Evolutionary conservation across 2,113 vertebrate genomes (phyloP).

Genomic region (Phaetusa simplex): DNA sequence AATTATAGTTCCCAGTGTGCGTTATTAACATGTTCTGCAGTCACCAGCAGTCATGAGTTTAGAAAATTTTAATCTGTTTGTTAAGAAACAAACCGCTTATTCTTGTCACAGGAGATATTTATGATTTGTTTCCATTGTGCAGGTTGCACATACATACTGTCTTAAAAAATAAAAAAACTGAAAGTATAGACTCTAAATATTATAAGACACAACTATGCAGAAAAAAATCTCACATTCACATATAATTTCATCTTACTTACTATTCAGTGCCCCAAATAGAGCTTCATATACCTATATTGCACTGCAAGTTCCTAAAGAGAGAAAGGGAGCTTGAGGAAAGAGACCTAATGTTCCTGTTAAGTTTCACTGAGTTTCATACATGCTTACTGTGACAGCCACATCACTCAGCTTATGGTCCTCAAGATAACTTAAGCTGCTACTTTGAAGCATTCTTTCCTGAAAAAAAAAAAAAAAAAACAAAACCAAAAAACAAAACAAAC

Average conservation of each 20-base stretch:
- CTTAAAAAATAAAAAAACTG: not conserved
- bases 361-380: not conserved
- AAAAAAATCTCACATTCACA: not conserved
- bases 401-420: not conserved
- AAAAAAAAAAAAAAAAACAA: not conserved
- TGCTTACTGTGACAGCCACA: not conserved
- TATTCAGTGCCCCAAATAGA: not conserved
- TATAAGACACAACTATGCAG: not conserved
- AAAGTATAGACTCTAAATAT: not conserved
- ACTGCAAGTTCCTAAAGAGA: not conserved
- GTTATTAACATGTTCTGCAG: not conserved
- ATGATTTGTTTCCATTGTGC: not conserved
- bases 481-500: not conserved
- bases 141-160: not conserved
- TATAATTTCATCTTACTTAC: not conserved
- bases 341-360: fast-evolving
- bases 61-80: not conserved
- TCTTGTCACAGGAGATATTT: not conserved
- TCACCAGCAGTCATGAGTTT: not conserved
- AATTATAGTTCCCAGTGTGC: not conserved
- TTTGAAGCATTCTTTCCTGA: not conserved
- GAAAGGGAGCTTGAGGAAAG: not conserved
- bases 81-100: not conserved
- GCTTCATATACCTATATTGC: not conserved
- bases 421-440: not conserved